phyloP scores from a whole-genome alignment of 2,113 vertebrate genomes.

The Nesoenas mayeri region DNA sequence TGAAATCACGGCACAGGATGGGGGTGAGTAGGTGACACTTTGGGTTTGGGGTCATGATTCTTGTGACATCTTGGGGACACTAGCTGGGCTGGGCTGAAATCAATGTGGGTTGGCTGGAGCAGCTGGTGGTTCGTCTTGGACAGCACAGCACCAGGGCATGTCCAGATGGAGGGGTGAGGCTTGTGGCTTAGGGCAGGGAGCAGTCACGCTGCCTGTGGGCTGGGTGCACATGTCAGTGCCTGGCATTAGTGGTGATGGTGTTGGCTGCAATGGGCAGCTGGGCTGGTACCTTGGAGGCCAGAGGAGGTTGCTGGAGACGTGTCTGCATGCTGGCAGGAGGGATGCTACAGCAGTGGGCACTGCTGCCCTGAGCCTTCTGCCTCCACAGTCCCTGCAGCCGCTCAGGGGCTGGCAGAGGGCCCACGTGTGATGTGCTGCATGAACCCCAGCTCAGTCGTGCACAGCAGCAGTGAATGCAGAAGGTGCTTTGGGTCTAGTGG shows the following conservation, averaged over 20 bases:
- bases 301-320: not conserved
- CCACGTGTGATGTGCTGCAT: accelerated
- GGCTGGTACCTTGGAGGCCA: not conserved
- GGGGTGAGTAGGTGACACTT: not conserved
- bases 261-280: not conserved
- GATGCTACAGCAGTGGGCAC: not conserved
- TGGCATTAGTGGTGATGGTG: not conserved
- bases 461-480: accelerated
- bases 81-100: not conserved
- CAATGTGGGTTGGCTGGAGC: not conserved
- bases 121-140: not conserved
- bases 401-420: accelerated
- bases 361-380: not conserved
- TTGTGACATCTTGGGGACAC: not conserved
- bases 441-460: no score
- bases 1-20: accelerated
- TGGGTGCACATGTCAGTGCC: not conserved
- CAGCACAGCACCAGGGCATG: not conserved
- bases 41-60: not conserved
- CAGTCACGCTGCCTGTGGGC: accelerated
- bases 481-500: not conserved
- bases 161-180: accelerated
- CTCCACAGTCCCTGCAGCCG: not conserved
- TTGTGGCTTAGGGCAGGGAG: not conserved
- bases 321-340: not conserved